Evolutionary conservation across 2,888 invertebrate genomes (phyloP), one percentile per base, ranked within the genome.

Genomic region (Acanthosepion lycidas): DNA sequence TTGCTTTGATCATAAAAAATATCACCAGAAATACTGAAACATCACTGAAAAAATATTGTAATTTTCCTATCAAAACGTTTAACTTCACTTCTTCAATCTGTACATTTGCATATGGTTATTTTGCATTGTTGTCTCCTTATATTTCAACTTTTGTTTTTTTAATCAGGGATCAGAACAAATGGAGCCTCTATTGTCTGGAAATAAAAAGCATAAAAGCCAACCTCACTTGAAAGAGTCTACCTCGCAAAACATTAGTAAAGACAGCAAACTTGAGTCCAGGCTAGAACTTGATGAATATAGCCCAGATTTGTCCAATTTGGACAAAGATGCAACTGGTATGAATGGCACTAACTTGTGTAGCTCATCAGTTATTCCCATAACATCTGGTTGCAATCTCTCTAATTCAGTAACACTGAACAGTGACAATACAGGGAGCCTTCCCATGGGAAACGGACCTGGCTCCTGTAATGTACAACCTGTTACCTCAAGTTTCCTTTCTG

Each of bases 131-230:
- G n/a, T n/a, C 18, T 6, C 3, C 78, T n/a, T 15, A n/a, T n/a
- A 78, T 78, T 78, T 12, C 33, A n/a, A 78, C 12, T 78, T 78
- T 20, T 64, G 42, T 94, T 28, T 94, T 42, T 94, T 94, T 48
- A 18, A 64, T 18, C 94, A 94, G 94, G 94, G 94, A 28, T 55
- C 55, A 59, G 94, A 94, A 55, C 94, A 94, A 64, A 94, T 59
- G 59, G 94, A 64, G 59, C 94, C 94, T 48, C 59, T 94, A 28
- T 94, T 94, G 59, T 93, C 49, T n/a, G 53, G 53, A 93, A 93
- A 28, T 53, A 53, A 53, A 53, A 93, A 93, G 20, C 93, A 49
- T 93, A 53, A 93, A 93, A 49, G 51, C 51, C 78, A 78, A n/a
- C 26, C 92, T 93, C 53, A 93, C 4, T 26, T 51, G 93, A 53